Conservation (phyloP, 2,113 vertebrate species). For the Tamias sibiricus region DNA sequence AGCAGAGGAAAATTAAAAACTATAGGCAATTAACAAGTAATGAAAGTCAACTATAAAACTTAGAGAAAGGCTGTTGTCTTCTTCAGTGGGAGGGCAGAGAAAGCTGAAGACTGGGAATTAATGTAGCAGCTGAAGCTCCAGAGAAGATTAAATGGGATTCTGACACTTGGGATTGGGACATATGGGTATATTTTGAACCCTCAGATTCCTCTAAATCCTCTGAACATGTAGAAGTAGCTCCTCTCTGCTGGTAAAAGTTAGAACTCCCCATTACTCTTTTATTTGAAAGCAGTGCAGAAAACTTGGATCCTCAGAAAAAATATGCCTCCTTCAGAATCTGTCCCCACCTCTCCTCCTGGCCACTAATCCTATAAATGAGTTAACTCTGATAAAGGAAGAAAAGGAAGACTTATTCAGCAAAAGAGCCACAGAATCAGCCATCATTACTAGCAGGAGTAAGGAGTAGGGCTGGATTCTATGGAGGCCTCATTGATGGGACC, state of each 20-base stretch:
- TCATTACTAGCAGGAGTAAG: not conserved
- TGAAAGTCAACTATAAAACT: not conserved
- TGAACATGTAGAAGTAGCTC: not conserved
- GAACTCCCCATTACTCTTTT: not conserved
- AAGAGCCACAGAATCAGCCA: not conserved
- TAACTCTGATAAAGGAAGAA: not conserved
- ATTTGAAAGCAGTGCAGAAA: not conserved
- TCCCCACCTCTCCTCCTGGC: not conserved
- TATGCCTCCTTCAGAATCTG: not conserved
- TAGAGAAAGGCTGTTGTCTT: not conserved
- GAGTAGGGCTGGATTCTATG: not conserved
- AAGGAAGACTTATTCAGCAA: not conserved
- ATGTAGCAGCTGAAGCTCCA: not conserved
- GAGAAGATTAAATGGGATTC: conserved; percentile 5
- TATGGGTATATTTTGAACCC: not conserved
- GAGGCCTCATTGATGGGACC: not conserved
- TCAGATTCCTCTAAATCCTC: not conserved
- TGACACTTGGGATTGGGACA: not conserved
- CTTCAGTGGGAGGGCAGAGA: not conserved
- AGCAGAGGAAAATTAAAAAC: not conserved
- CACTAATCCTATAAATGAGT: not conserved
- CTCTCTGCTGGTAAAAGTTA: not conserved
- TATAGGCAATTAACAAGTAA: not conserved
- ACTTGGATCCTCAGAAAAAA: not conserved
- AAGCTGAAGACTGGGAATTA: not conserved